Evolutionary conservation across 92 coral and sea anemone genomes (phyloP).

Genomic region (Meandrina meandrites): DNA sequence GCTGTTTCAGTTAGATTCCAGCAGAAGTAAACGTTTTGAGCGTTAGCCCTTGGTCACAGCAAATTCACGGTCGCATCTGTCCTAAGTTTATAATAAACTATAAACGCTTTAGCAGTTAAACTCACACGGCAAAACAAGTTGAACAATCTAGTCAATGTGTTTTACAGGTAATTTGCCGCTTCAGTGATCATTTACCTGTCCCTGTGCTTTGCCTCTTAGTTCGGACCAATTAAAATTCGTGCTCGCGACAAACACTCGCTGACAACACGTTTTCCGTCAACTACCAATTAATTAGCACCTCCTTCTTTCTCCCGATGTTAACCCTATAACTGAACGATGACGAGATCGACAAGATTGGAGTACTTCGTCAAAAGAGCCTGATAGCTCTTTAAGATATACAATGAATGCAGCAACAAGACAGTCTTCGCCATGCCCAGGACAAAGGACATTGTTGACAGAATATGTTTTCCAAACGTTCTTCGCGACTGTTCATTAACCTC

Average conservation of each 20-base stretch:
- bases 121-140: neutral
- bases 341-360: constrained; percentile 8
- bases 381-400: neutral
- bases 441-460: constrained; percentile 3
- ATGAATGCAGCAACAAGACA: constrained; percentile 9
- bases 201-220: neutral
- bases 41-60: neutral
- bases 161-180: constrained; percentile 26
- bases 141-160: neutral
- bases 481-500: constrained; percentile 41
- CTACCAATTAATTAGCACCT: neutral
- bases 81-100: neutral
- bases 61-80: neutral
- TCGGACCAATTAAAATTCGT: constrained; percentile 15
- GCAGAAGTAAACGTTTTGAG: neutral
- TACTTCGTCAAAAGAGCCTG: neutral
- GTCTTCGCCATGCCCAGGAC: constrained; percentile 28
- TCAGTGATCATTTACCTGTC: constrained; percentile 5
- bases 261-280: constrained; percentile 11
- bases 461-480: constrained; percentile 3
- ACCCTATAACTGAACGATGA: constrained; percentile 17
- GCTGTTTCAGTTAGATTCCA: neutral
- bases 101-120: neutral
- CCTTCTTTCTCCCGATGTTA: neutral
- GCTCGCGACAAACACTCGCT: neutral